Base-by-base conservation (phyloP, 2,888 invertebrate genomes). In the Ceramica pisi region DNA sequence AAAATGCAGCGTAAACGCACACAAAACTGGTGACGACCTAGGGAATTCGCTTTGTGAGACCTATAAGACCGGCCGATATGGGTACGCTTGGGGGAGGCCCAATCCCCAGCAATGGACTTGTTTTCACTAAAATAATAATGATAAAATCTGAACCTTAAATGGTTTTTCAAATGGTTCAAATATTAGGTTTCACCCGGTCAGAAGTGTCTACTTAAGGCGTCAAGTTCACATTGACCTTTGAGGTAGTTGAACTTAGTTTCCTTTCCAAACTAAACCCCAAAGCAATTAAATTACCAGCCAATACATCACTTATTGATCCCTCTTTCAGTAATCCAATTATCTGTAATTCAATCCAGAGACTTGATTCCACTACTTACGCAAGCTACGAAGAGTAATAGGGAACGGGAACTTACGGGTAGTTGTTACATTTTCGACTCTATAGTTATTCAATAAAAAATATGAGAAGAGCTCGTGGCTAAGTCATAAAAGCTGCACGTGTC, bases 321-420 rank as follows among this genome's bases (percentile, higher is more conserved):
- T 68, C 64, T 61, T 63, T 26, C 31, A 51, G 78, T 77, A 83
- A 83, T 77, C 73, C 77, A 64, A 83, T 82, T 77, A 62, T 62
- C 46, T 67, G 73, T 70, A 71, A 83, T 53, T 66, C 62, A 66
- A 81, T 71, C 71, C 61, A 55, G 55, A 50, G 78, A 73, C 64
- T 68, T 44, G 46, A 73, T 80, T 80, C 68, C 60, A 51, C 61
- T 64, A 73, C 69, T 75, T 46, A 56, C 23, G 48, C 55, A 69
- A 80, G 56, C 70, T 26, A 21, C n/a, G 21, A 70, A 55, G 56
- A 65, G 10, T 31, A n/a, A 61, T 66, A 12, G 51, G 19, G 26
- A 78, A 2, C 6, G 19, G 35, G 2, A 14, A 21, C 14, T 19
- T 51, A 38, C 5, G 16, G 44, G 56, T 16, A 23, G 19, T 48